phyloP scores from a whole-genome alignment of 2,888 invertebrate genomes.

The Torymus tubicola region DNA sequence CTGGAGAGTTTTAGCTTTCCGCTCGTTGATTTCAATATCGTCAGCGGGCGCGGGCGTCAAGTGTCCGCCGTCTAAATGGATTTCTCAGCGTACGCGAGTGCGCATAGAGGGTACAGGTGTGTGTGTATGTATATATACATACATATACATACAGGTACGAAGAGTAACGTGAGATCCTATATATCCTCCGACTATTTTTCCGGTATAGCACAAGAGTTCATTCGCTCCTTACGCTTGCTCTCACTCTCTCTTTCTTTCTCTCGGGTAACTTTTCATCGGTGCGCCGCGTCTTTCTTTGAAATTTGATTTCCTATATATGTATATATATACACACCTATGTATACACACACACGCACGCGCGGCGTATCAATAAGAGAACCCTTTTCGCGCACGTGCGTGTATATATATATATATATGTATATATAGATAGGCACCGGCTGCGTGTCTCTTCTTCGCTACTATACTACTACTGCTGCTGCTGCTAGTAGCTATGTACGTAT shows the following conservation, averaged over 20 bases:
- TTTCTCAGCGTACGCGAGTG: constrained; percentile 23
- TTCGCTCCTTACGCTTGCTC: constrained; percentile 11
- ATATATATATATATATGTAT: too few relatives aligned
- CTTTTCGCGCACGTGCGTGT: constrained; percentile 2
- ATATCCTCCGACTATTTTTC: constrained; percentile 28
- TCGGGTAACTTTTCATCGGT: constrained; percentile 29
- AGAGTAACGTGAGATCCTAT: neutral
- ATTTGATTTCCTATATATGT: constrained; percentile 50
- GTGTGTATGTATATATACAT: too few relatives aligned
- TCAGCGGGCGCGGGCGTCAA: constrained; percentile 15
- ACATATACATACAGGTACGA: neutral
- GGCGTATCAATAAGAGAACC: constrained; percentile 39
- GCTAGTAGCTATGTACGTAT: too few relatives aligned
- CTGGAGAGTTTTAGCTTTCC: constrained; percentile 21
- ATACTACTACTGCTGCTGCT: too few relatives aligned
- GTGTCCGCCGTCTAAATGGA: constrained; percentile 45
- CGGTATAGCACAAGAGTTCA: neutral
- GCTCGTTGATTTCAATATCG: constrained; percentile 56
- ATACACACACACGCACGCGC: neutral
- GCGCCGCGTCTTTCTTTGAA: constrained; percentile 18
- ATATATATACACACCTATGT: constrained; percentile 11
- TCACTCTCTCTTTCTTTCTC: neutral
- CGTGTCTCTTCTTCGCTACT: too few relatives aligned
- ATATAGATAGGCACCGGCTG: too few relatives aligned
- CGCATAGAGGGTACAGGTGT: neutral